phyloP scores from a whole-genome alignment of 1,140 invertebrate genomes.

The Sarcophaga bullata region DNA sequence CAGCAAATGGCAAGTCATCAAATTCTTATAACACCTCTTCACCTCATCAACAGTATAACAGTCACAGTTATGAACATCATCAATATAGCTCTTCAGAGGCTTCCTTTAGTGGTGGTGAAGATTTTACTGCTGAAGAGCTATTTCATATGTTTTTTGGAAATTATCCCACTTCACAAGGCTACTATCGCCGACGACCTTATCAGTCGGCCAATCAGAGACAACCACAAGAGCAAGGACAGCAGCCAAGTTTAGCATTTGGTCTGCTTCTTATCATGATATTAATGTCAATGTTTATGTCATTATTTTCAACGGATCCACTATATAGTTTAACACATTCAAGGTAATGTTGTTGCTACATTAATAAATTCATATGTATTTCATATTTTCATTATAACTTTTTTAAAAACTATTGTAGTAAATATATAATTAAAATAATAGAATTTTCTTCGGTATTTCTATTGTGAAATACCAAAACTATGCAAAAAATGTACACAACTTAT shows the following conservation, averaged over 20 bases:
- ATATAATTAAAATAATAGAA: no score
- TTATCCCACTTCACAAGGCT: constrained; percentile 39
- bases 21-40: constrained; percentile 5
- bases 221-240: constrained; percentile 51
- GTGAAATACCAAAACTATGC: no score
- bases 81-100: constrained; percentile 59
- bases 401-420: no score
- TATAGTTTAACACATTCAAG: constrained; percentile 84
- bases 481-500: no score
- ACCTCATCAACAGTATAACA: constrained; percentile 38
- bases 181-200: constrained; percentile 46
- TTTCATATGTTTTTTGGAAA: constrained; percentile 99
- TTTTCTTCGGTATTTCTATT: no score
- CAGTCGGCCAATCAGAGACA: constrained; percentile 63
- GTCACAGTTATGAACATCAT: constrained; percentile 28
- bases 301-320: constrained; percentile 90
- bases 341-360: constrained; percentile 71
- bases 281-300: constrained; percentile 90
- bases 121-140: constrained; percentile 93
- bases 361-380: constrained; percentile 12
- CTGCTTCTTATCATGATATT: constrained; percentile 89
- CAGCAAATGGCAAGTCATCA: not conserved
- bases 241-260: constrained; percentile 51
- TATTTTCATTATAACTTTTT: not conserved
- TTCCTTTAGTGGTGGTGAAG: constrained; percentile 77